phyloP scores from a whole-genome alignment of 2,797 vertebrate genomes.

The Malacoctenus gilli region DNA sequence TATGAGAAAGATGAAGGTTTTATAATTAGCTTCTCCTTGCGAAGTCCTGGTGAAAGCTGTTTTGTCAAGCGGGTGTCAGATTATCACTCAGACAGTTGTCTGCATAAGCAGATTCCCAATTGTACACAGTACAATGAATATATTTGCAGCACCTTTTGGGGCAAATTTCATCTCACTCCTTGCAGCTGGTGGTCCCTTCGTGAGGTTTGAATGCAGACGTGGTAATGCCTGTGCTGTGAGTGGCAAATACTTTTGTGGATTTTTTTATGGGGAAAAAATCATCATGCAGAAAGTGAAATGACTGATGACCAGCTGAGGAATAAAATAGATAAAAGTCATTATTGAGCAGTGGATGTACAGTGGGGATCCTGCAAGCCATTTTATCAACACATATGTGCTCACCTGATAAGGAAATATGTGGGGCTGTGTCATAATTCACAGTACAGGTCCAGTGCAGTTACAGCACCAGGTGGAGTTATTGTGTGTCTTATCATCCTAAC shows the following conservation, averaged over 20 bases:
- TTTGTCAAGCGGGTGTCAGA: conserved; percentile 43
- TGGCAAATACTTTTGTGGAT: conserved; percentile 23
- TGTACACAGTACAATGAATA: conserved; percentile 28
- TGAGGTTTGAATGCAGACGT: conserved; percentile 55
- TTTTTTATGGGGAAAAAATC: conserved; percentile 27
- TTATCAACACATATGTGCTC: conserved; percentile 35
- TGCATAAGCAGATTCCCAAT: conserved; percentile 53
- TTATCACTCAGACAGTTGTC: conserved; percentile 41
- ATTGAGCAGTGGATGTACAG: conserved; percentile 21
- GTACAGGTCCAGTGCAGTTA: conserved; percentile 19
- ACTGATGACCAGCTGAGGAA: conserved; percentile 24
- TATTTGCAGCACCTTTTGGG: conserved; percentile 57
- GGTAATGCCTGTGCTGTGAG: conserved; percentile 21
- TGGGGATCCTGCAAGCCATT: conserved; percentile 24
- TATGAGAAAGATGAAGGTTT: conserved; percentile 26
- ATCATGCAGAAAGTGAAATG: conserved; percentile 26
- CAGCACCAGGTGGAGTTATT: conserved; percentile 19
- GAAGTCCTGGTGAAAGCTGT: conserved; percentile 25
- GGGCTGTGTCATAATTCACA: conserved; percentile 22
- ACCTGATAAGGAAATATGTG: conserved; percentile 43
- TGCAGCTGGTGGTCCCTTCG: conserved; percentile 48
- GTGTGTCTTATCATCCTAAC: conserved; percentile 24
- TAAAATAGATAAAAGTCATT: conserved; percentile 37
- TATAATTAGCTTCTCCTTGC: conserved; percentile 12
- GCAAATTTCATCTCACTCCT: conserved; percentile 39